Conservation (phyloP, 2,888 invertebrate species). For the Tenthredo livida region DNA sequence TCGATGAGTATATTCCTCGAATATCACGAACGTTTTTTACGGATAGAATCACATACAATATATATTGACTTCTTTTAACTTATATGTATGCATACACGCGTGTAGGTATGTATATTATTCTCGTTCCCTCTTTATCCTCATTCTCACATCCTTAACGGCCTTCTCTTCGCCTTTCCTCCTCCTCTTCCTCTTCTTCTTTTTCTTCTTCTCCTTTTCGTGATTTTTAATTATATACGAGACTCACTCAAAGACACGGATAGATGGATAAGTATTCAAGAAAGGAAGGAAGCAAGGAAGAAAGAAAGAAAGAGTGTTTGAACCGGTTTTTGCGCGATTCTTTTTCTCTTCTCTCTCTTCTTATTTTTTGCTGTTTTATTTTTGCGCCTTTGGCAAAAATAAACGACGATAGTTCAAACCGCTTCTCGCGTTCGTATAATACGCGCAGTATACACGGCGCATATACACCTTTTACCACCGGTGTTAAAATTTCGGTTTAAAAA, state of each 20-base stretch:
- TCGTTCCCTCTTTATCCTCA: neutral
- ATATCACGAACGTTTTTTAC: neutral
- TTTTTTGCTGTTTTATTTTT: neutral
- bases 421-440: neutral
- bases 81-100: too few species aligned
- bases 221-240: neutral
- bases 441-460: neutral
- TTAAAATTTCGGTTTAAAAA: too few species aligned
- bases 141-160: neutral
- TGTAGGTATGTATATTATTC: neutral
- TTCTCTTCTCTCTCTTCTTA: neutral
- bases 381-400: slow-evolving; percentile 21
- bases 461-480: too few species aligned
- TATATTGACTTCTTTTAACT: neutral
- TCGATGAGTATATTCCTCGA: too few species aligned
- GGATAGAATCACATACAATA: neutral
- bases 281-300: neutral
- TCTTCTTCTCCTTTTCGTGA: neutral
- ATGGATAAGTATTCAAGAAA: neutral
- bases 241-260: neutral
- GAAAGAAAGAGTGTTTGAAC: neutral
- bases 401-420: neutral
- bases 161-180: neutral
- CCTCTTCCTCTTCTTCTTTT: too few species aligned
- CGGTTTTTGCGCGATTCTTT: slow-evolving; percentile 28